A percentile compares a stretch with the other conserved stretches of the same genome.
Conservation (phyloP, 2,113 vertebrate species). For the Oncorhynchus mykiss region DNA sequence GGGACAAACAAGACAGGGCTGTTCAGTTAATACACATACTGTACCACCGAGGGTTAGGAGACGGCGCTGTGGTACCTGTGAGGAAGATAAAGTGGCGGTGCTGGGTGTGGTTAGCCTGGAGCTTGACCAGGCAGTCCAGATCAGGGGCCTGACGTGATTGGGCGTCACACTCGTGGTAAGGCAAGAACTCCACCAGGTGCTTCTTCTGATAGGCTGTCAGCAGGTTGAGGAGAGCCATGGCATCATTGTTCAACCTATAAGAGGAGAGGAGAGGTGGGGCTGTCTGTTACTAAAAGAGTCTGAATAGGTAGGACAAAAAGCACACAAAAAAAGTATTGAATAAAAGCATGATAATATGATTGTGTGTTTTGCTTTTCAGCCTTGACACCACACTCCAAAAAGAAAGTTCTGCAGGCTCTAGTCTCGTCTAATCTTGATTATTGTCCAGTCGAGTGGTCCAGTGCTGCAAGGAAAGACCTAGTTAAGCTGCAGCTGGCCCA, state of each 20-base stretch:
- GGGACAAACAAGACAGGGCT: not conserved
- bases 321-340: not conserved
- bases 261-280: not conserved
- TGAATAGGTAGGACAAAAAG: too few relatives aligned
- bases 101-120: conserved; percentile 91
- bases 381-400: too few relatives aligned
- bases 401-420: too few relatives aligned
- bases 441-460: too few relatives aligned
- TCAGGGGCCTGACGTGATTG: conserved; percentile 88
- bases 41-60: not conserved
- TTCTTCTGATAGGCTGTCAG: conserved; percentile 90
- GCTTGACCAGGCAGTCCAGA: conserved; percentile 89
- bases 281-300: not conserved
- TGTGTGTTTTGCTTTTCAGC: too few relatives aligned
- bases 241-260: conserved; percentile 84
- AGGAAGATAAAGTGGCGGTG: conserved; percentile 90
- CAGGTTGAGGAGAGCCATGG: conserved; percentile 83
- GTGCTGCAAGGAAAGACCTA: too few relatives aligned
- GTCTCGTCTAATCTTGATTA: too few relatives aligned
- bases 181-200: conserved; percentile 92
- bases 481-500: too few relatives aligned
- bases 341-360: not conserved
- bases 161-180: conserved; percentile 93
- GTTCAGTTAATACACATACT: not conserved
- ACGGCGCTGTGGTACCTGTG: conserved; percentile 76